Evolutionary conservation across 2,888 invertebrate genomes (phyloP).

Genomic region (Apamea epomidion): DNA sequence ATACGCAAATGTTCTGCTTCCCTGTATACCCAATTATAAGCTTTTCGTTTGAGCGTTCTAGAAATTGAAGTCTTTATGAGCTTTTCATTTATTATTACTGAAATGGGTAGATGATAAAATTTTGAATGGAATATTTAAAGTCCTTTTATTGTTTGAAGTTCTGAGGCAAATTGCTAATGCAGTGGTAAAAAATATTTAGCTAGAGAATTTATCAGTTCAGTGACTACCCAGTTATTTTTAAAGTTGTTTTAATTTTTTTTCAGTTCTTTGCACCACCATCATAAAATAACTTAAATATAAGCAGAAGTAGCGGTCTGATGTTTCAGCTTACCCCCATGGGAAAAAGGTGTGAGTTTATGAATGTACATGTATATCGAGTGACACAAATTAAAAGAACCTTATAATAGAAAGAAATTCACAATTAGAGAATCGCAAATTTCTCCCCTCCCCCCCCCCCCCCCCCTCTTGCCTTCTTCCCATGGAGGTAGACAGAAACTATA

Average conservation of each 20-base stretch:
- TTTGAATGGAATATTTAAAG: not conserved
- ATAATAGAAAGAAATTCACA: not conserved
- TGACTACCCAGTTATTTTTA: too few relatives aligned
- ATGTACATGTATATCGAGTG: too few relatives aligned
- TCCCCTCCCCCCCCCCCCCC: too few relatives aligned
- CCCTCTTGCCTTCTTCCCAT: too few relatives aligned
- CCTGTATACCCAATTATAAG: slow-evolving; percentile 16
- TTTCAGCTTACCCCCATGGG: too few relatives aligned
- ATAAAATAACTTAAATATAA: not conserved
- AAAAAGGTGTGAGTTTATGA: too few relatives aligned
- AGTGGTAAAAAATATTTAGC: not conserved
- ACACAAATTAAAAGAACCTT: not conserved
- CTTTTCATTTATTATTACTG: not conserved
- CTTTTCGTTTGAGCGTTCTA: slow-evolving; percentile 1
- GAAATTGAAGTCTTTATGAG: slow-evolving; percentile 22
- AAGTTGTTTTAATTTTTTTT: too few relatives aligned
- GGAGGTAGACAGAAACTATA: too few relatives aligned
- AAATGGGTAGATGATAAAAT: not conserved
- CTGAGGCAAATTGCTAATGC: not conserved
- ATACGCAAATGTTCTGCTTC: slow-evolving; percentile 19
- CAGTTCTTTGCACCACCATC: not conserved
- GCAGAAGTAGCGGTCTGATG: too few relatives aligned
- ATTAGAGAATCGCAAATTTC: not conserved
- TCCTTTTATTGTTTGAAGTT: not conserved
- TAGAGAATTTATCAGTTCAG: not conserved